Evolutionary conservation across 2,113 vertebrate genomes (phyloP), one percentile per base, ranked within the genome.

Genomic region (Vicugna pacos): DNA sequence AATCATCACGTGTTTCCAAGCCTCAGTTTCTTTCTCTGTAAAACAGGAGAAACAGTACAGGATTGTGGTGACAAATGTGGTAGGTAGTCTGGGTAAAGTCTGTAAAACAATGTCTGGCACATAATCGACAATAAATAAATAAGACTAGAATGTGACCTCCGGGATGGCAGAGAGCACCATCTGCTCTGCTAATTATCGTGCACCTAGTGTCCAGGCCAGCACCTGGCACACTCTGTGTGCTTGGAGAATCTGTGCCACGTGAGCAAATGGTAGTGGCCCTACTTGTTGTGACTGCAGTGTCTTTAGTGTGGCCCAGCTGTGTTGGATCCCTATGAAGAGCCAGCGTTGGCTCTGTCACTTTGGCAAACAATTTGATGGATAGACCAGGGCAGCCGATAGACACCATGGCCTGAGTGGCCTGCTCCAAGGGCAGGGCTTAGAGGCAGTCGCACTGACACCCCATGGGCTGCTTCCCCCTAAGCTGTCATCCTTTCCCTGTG

Each of bases 351-450:
- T 81, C 64, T 90, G 64, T 76, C 9, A n/a, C 72, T 76, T 35
- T 87, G 62, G 56, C 35, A 58, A 56, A 58, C 35, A 50, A 69
- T 95, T 50, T 35, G 92, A 87, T 84, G 88, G 60, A 20, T 22
- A 26, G 70, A 20, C 86, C 54, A 42, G 58, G 58, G 54, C 42
- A 91, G 20, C 58, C 48, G 7, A 1, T 32, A 46, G 84, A 81
- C 46, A 42, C 32, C 54, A 64, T 54, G 48, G 35, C 64, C 50
- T 58, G 50, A 94, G 80, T 50, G 64, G 19, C 46, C 81, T 42
- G 50, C 86, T 62, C 69, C 58, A 84, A 69, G 89, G 62, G n/a
- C n/a, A 87, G 28, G 62, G n/a, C 35, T 92, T 94, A 52, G 30
- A 58, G 54, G 94, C 13, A 22, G 76, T 81, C 52, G 67, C 38